Evolutionary conservation across 2,113 vertebrate species (phyloP), one percentile per base, ranked within the genome.

Genomic region (Siphamia tubifer): DNA sequence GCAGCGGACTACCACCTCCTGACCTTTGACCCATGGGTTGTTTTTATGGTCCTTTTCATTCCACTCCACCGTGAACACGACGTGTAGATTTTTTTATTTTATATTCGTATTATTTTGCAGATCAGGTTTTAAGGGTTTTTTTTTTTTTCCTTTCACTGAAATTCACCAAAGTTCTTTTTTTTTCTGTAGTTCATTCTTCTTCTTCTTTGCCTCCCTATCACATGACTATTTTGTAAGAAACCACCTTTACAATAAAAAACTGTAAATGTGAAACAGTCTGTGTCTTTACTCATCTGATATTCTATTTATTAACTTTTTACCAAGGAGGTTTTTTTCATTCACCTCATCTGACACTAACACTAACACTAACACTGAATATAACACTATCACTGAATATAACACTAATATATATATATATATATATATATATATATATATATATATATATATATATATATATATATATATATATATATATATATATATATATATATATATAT

Each of bases 231-330:
- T 95, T 95, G 90, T 92, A 94, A 94, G 93, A 95, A 94, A 94
- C 91, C 91, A 93, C 89, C 90, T 94, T 95, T 95, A 94, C 92
- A 95, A 95, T 92, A 84, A 92, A 84, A 72, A 89, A 75, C 77
- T 52, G 63, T 84, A 80, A 84, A 85, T 87, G 85, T 88, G 63
- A 85, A 71, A 60, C 66, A 34, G 1, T 4, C 8, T 20, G n/a
- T 2, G 5, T 55, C 13, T 10, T n/a, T 28, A 17, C 15, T 34
- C 10, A 34, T 9, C 8, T 34, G 9, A 34, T 12, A 10, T 34
- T 34, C 31, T n/a, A n/a, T n/a, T n/a, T n/a, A n/a, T n/a, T n/a
- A n/a, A n/a, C n/a, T n/a, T n/a, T n/a, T n/a, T n/a, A n/a, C n/a
- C n/a, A n/a, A n/a, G n/a, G n/a, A n/a, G n/a, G n/a, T n/a, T n/a